Base-by-base conservation (phyloP, 37 sponge, comb jelly and placozoan genomes). In the Beroe ovata region DNA sequence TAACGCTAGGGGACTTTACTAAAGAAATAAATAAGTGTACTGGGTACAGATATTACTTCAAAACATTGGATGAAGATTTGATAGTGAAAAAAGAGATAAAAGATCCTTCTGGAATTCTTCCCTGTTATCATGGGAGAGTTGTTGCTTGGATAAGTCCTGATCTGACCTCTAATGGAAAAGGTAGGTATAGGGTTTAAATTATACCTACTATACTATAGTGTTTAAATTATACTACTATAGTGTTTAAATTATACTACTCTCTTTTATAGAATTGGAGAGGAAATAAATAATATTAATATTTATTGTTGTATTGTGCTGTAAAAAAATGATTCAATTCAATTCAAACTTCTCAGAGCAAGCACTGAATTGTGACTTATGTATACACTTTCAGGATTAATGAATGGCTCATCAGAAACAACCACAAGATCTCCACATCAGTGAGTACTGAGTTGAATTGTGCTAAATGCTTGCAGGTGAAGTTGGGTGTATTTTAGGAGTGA, bases 121-220 rank as follows among this genome's bases (percentile, higher is more conserved):
- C 84, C 1, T 77, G 54, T 23, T 77, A 77, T 25, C 42, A 77
- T 36, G 38, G 54, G 1, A 11, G 84, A 42, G 84, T 77, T 40
- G 84, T 77, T 25, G 84, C 84, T 23, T 77, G 84, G 84, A 42
- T 77, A 16, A 42, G 36, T 20, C 84, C 84, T 40, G 84, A 77
- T 77, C 18, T 42, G 38, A 77, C 41, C 22, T 36, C 42, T 1
- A 39, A 77, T 42, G 54, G 84, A 41, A 77, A 77, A 77, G 84
- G 84, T 42, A 21, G 6, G 25, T 69, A 35, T 28, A 20, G 36
- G 34, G 16, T 71, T 29, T 71, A n/a, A n/a, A n/a, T n/a, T n/a
- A n/a, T n/a, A n/a, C n/a, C n/a, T n/a, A n/a, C n/a, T n/a, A n/a
- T n/a, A n/a, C n/a, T n/a, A n/a, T n/a, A n/a, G n/a, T n/a, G n/a